Evolutionary conservation across 1,140 invertebrate species (phyloP).

Genomic region (Ericerus pela): DNA sequence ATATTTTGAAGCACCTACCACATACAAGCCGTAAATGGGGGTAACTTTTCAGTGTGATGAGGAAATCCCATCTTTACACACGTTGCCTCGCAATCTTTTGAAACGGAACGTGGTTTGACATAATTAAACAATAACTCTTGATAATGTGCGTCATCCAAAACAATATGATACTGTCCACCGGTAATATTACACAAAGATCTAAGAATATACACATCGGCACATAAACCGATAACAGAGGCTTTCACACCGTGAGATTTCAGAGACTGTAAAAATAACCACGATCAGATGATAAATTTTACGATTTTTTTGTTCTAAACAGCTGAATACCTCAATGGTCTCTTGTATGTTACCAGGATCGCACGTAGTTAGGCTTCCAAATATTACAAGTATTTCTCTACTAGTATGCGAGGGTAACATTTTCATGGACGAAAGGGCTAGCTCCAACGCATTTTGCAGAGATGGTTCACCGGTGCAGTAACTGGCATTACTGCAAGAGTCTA

Average conservation of each 20-base stretch:
- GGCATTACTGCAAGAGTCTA: constrained; percentile 20
- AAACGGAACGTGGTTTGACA: constrained; percentile 49
- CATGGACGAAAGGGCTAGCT: constrained; percentile 71
- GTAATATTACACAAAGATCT: constrained; percentile 70
- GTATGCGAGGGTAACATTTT: constrained; percentile 82
- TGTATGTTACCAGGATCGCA: constrained; percentile 92
- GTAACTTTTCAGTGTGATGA: constrained; percentile 49
- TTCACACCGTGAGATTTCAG: constrained; percentile 46
- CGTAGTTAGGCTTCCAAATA: constrained; percentile 86
- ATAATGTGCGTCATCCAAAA: constrained; percentile 82
- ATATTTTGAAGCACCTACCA: constrained; percentile 47
- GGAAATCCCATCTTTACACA: constrained; percentile 90
- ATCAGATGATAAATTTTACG: constrained; percentile 12
- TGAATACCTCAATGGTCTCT: constrained; percentile 62
- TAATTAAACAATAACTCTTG: constrained; percentile 34
- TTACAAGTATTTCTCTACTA: constrained; percentile 77
- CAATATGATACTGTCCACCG: constrained; percentile 67
- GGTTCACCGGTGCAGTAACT: constrained; percentile 57
- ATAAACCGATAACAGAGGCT: constrained; percentile 80
- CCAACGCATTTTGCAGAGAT: constrained; percentile 86
- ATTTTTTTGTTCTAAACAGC: constrained; percentile 1
- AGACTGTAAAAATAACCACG: constrained; percentile 33
- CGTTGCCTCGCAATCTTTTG: constrained; percentile 56
- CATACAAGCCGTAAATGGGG: constrained; percentile 65
- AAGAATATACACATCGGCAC: constrained; percentile 88